Evolutionary conservation across 2,888 invertebrate genomes (phyloP).

Genomic region (Cerastis rubricosa): DNA sequence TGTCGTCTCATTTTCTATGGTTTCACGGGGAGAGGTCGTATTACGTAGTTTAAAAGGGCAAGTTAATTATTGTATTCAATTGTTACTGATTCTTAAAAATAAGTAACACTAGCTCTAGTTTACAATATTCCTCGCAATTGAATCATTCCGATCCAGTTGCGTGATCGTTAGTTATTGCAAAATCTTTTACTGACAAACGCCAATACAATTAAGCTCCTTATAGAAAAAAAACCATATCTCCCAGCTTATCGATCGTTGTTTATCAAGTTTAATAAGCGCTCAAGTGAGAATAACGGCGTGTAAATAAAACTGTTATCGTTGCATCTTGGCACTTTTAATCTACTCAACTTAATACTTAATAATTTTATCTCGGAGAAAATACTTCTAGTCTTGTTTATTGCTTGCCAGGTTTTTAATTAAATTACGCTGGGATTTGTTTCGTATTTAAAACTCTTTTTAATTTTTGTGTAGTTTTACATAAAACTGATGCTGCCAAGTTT

Average conservation of each 20-base stretch:
- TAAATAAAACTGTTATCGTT: conserved; percentile 2
- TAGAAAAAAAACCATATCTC: neutral
- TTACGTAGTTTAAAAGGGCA: neutral
- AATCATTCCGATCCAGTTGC: neutral
- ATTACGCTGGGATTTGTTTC: neutral
- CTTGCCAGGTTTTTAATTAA: neutral
- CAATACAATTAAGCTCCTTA: neutral
- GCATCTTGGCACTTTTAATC: conserved; percentile 10
- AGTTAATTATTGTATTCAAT: neutral
- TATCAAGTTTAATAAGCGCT: conserved; percentile 3
- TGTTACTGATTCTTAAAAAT: neutral
- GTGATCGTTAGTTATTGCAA: neutral
- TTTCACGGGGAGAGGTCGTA: neutral
- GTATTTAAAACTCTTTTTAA: neutral
- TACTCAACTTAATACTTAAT: conserved; percentile 15
- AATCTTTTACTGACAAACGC: neutral
- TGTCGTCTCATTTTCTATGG: conserved; percentile 12
- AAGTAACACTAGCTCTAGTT: neutral
- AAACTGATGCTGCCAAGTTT: neutral
- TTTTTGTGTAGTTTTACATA: neutral
- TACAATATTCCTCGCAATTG: neutral
- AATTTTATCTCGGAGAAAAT: neutral
- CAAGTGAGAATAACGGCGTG: neutral
- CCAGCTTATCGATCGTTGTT: conserved; percentile 6
- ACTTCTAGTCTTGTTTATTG: neutral